Conservation (phyloP, 2,113 vertebrate genomes). For the Rousettus leschenaultii region DNA sequence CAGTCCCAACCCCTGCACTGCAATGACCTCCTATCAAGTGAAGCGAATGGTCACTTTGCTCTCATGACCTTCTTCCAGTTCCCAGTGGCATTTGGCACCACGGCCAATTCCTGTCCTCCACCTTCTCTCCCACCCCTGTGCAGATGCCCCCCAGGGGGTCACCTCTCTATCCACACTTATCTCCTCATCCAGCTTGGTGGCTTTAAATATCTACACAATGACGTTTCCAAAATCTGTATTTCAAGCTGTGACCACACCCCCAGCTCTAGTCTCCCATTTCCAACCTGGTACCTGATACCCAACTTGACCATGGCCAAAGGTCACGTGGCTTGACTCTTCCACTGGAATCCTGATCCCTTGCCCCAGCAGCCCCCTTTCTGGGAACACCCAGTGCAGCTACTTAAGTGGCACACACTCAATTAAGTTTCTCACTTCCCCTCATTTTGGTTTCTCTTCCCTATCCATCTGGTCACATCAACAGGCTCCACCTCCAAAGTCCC, state of each 20-base stretch:
- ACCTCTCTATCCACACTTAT: neutral
- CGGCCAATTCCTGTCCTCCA: neutral
- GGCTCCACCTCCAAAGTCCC: neutral
- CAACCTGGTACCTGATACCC: neutral
- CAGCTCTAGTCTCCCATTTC: neutral
- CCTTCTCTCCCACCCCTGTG: no score
- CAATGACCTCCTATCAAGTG: neutral
- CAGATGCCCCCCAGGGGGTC: neutral
- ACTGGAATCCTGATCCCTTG: neutral
- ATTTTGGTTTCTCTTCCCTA: neutral
- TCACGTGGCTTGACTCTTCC: neutral
- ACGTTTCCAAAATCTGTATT: neutral
- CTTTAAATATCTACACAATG: neutral
- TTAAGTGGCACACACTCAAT: fast-evolving
- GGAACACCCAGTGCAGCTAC: fast-evolving
- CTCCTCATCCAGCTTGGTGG: neutral
- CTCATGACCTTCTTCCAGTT: fast-evolving
- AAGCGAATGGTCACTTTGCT: neutral
- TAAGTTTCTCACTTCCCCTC: neutral
- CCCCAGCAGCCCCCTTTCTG: neutral
- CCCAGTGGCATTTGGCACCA: neutral
- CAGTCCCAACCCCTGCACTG: fast-evolving
- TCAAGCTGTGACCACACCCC: neutral
- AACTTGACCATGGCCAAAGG: neutral
- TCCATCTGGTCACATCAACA: fast-evolving